Percentiles rank a stretch among this genome's conserved stretches.
phyloP scores from a whole-genome alignment of 2,797 vertebrate genomes.

The Kryptopterus vitreolus region DNA sequence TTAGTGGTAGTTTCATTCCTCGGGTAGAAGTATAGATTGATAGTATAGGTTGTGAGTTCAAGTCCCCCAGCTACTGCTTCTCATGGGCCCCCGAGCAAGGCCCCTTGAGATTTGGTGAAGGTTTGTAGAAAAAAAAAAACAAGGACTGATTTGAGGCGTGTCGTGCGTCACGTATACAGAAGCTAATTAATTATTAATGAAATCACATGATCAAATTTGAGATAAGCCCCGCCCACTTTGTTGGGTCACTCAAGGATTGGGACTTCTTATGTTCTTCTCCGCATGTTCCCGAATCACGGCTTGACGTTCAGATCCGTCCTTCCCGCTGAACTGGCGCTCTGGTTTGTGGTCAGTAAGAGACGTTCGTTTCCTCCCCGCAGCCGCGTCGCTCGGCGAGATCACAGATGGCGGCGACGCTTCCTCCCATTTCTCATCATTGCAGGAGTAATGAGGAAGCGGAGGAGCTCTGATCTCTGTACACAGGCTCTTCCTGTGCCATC shows the following conservation, averaged over 20 bases:
- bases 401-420: conserved; percentile 19
- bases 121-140: background rate
- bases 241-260: background rate
- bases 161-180: no score
- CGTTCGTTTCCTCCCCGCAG: background rate
- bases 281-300: background rate
- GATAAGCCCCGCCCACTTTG: background rate
- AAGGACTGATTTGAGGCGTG: background rate
- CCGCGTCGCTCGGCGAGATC: background rate
- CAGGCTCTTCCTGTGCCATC: conserved; percentile 35
- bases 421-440: conserved; percentile 24
- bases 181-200: no score
- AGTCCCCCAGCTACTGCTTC: no score
- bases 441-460: conserved; percentile 36
- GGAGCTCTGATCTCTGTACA: conserved; percentile 40
- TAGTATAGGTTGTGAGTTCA: no score
- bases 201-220: background rate
- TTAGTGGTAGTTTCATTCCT: no score
- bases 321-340: no score
- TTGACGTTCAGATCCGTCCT: no score
- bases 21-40: no score
- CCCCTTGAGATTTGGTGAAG: no score
- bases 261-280: no score
- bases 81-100: no score
- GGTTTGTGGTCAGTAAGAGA: background rate